These are phyloP conservation scores for Gulo gulo DNA, from an alignment of 2,113 vertebrate genomes.

Conservation along the genomic window DNA sequence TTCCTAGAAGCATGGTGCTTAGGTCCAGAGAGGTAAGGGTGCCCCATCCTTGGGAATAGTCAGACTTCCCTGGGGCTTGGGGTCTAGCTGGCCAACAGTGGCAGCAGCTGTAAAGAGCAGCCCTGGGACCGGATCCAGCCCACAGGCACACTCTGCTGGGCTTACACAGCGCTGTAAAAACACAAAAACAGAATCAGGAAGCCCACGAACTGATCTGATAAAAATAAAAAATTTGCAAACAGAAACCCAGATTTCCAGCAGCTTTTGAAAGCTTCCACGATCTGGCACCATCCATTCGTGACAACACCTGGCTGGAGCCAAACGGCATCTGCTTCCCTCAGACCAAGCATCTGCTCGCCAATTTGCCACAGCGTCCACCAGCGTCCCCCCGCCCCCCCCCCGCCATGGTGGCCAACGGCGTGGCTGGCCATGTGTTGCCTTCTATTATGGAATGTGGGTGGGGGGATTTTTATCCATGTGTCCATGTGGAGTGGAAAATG, in stretches of 20 bases:
- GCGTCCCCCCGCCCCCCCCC: too few relatives aligned
- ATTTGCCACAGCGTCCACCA: background rate
- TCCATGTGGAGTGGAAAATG: background rate
- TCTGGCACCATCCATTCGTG: background rate
- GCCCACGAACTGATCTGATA: background rate
- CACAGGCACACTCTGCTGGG: background rate
- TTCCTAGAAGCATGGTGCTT: background rate
- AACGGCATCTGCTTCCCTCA: background rate
- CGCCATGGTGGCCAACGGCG: rapidly evolving
- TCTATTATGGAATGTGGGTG: background rate
- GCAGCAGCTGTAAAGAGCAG: background rate
- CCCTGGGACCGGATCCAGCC: background rate
- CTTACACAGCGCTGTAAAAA: background rate
- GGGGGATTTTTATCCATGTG: background rate
- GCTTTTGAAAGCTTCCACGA: background rate
- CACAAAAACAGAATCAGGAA: background rate
- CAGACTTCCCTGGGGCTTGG: too few relatives aligned
- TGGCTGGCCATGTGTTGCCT: background rate
- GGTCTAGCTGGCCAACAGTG: background rate
- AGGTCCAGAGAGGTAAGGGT: background rate
- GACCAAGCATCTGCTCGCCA: background rate
- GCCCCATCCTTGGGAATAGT: background rate
- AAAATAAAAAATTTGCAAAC: constrained; percentile 33
- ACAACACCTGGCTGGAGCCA: background rate
- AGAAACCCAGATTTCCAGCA: background rate